A percentile compares a stretch with the other conserved stretches of the same genome.
These are phyloP conservation scores for Callipepla californica DNA, from an alignment of 2,113 vertebrate genomes.

Conservation along the genomic window DNA sequence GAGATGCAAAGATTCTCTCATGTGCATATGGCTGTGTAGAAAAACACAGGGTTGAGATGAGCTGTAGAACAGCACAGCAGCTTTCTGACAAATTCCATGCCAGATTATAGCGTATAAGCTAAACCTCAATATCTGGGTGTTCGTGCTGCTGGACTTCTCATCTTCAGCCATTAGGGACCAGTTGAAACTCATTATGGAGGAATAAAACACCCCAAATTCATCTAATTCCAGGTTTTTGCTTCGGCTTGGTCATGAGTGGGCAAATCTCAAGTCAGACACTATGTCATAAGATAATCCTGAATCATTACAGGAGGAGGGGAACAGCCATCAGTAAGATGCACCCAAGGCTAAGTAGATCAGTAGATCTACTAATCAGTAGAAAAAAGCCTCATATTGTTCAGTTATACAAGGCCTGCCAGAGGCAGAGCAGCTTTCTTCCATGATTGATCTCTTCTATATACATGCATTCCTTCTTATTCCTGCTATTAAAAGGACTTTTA, in stretches of 20 bases:
- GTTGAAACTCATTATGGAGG: not conserved
- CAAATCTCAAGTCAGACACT: not conserved
- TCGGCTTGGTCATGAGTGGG: not conserved
- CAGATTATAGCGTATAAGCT: not conserved
- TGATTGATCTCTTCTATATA: not conserved
- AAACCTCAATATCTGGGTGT: not conserved
- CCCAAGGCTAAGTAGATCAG: not conserved
- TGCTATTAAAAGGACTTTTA: not conserved
- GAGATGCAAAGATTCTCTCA: not conserved
- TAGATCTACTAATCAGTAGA: not conserved
- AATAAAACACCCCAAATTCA: not conserved
- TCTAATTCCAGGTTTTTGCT: not conserved
- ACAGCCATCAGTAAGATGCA: not conserved
- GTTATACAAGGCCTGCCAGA: not conserved
- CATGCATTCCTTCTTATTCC: not conserved
- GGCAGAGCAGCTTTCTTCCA: accelerated
- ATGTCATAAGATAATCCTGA: not conserved
- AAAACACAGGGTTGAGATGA: not conserved
- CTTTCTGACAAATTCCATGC: not conserved
- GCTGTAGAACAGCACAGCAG: not conserved
- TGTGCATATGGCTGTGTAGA: accelerated
- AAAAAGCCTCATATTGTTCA: not conserved
- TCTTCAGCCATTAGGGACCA: not conserved
- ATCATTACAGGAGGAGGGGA: not conserved
- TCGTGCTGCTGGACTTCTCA: not conserved